Percentiles rank a stretch among this genome's conserved stretches.
Conservation (phyloP, 2,888 invertebrate species). For the Acanthosepion lycidas region DNA sequence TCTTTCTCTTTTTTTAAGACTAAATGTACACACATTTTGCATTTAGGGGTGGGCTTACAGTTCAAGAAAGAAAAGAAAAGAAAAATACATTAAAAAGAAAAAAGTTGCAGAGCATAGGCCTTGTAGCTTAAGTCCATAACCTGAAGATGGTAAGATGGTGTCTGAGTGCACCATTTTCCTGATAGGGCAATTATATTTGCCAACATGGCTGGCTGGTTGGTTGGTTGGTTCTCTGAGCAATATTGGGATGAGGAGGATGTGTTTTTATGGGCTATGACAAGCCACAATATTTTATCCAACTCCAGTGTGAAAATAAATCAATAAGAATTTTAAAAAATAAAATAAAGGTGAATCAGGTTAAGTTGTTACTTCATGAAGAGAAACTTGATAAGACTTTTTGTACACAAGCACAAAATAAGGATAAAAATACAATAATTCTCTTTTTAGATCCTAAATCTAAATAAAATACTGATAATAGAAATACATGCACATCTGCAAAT, state of each 20-base stretch:
- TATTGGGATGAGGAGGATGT: not conserved
- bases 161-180: not conserved
- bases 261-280: conserved; percentile 33
- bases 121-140: not conserved
- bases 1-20: not conserved
- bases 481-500: not conserved
- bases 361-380: not conserved
- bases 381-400: not conserved
- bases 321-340: not conserved
- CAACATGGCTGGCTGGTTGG: not conserved
- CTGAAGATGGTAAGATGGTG: not conserved
- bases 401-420: not conserved
- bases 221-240: not conserved
- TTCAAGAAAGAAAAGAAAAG: not conserved
- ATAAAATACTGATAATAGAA: not conserved
- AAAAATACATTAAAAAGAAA: not conserved
- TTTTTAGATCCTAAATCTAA: not conserved
- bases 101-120: not conserved
- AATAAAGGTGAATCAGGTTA: not conserved
- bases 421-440: not conserved
- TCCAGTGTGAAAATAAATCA: not conserved
- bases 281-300: not conserved
- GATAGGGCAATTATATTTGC: conserved; percentile 9
- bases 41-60: not conserved
- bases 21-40: not conserved